phyloP scores from a whole-genome alignment of 2,888 invertebrate genomes.

The Xanthia togata region DNA sequence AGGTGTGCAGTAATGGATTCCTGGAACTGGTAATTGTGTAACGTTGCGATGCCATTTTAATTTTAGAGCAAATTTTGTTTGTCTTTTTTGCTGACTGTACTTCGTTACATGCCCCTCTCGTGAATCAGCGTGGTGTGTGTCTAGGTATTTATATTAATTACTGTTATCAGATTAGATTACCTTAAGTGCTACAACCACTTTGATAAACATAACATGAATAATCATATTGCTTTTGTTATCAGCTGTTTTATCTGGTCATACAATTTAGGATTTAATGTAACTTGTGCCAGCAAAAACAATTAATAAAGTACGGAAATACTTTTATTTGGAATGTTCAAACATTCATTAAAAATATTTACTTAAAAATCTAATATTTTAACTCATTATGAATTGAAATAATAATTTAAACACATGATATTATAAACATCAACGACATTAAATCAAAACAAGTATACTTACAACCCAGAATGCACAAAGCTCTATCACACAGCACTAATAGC shows the following conservation, averaged over 20 bases:
- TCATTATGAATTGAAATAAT: background rate
- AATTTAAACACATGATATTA: background rate
- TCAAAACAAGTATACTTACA: background rate
- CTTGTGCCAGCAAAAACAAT: too few relatives aligned
- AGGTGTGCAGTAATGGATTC: background rate
- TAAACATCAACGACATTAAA: background rate
- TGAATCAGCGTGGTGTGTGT: background rate
- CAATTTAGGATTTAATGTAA: background rate
- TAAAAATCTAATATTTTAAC: background rate
- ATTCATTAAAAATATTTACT: background rate
- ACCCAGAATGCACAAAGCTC: too few relatives aligned
- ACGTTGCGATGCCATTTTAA: background rate
- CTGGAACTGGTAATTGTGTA: background rate
- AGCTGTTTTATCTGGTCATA: background rate
- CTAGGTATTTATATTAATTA: constrained; percentile 26
- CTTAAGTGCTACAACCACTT: background rate
- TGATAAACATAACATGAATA: background rate
- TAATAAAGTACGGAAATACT: background rate
- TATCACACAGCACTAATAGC: background rate
- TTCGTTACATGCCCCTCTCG: background rate
- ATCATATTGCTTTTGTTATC: background rate
- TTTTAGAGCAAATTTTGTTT: background rate
- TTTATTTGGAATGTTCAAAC: background rate
- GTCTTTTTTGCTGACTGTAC: background rate
- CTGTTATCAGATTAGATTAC: constrained; percentile 34